Evolutionary conservation across 2,113 vertebrate genomes (phyloP).

Genomic region (Aix galericulata): DNA sequence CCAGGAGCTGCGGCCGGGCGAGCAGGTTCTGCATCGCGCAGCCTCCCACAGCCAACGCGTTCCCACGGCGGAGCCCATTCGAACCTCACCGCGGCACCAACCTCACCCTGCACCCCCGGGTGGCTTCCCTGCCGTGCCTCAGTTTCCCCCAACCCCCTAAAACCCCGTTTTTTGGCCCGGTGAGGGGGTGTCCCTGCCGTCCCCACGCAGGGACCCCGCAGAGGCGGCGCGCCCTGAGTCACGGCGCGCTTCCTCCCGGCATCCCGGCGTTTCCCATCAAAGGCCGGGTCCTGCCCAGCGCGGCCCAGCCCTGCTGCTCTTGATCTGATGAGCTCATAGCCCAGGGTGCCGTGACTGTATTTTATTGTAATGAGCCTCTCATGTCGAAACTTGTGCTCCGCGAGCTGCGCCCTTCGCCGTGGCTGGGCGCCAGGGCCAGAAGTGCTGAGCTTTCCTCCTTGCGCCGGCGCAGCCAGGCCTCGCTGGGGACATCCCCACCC

Average conservation of each 20-base stretch:
- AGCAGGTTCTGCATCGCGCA: neutral
- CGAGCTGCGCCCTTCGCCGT: neutral
- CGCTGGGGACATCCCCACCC: neutral
- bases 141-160: neutral
- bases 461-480: neutral
- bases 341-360: conserved; percentile 24
- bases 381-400: neutral
- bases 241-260: neutral
- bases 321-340: conserved; percentile 46
- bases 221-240: neutral
- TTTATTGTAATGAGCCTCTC: conserved; percentile 42
- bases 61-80: neutral
- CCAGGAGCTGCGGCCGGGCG: neutral
- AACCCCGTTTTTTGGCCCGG: accelerated
- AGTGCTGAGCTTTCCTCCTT: conserved; percentile 19
- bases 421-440: neutral
- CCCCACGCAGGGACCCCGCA: neutral
- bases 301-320: conserved; percentile 36
- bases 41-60: neutral
- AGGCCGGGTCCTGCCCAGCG: conserved; percentile 29
- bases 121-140: neutral
- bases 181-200: neutral
- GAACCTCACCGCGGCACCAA: neutral
- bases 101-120: neutral
- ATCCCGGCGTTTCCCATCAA: conserved; percentile 11